These are phyloP conservation scores for Thymelicus lineola DNA, from an alignment of 2,888 invertebrate species.

Conservation along the genomic window DNA sequence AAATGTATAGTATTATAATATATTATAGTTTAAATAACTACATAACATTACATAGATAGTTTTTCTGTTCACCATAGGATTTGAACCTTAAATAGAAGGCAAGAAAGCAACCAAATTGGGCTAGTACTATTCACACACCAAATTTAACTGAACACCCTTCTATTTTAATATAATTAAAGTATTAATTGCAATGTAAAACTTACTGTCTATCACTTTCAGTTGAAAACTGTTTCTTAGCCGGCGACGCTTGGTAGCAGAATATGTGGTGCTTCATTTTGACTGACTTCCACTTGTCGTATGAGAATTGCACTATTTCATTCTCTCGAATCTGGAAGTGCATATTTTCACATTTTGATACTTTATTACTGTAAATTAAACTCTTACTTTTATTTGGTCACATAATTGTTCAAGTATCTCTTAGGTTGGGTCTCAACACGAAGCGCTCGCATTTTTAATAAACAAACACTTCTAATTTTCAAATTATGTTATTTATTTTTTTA, in stretches of 20 bases:
- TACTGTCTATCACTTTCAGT: slow-evolving; percentile 89
- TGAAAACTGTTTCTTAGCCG: slow-evolving; percentile 92
- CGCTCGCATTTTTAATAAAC: slow-evolving; percentile 34
- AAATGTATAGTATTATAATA: not conserved
- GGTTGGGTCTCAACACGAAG: not conserved
- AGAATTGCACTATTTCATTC: slow-evolving; percentile 93
- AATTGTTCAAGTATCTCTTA: too few species aligned
- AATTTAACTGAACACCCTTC: too few species aligned
- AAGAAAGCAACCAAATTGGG: too few species aligned
- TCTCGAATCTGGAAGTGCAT: slow-evolving; percentile 87
- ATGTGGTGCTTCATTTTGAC: slow-evolving; percentile 95
- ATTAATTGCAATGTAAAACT: slow-evolving; percentile 50
- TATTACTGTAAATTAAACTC: not conserved
- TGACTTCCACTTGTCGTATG: slow-evolving; percentile 93
- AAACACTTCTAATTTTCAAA: too few species aligned
- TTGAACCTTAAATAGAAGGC: too few species aligned
- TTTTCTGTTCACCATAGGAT: too few species aligned
- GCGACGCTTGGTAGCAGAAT: slow-evolving; percentile 94
- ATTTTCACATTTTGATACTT: not conserved
- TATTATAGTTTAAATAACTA: not conserved
- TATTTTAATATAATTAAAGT: not conserved
- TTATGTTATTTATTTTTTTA: too few species aligned
- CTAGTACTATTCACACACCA: too few species aligned
- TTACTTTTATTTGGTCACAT: too few species aligned
- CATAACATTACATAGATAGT: not conserved